Evolutionary conservation across 2,113 vertebrate genomes (phyloP), one percentile per base, ranked within the genome.

Genomic region (Syrrhaptes paradoxus): DNA sequence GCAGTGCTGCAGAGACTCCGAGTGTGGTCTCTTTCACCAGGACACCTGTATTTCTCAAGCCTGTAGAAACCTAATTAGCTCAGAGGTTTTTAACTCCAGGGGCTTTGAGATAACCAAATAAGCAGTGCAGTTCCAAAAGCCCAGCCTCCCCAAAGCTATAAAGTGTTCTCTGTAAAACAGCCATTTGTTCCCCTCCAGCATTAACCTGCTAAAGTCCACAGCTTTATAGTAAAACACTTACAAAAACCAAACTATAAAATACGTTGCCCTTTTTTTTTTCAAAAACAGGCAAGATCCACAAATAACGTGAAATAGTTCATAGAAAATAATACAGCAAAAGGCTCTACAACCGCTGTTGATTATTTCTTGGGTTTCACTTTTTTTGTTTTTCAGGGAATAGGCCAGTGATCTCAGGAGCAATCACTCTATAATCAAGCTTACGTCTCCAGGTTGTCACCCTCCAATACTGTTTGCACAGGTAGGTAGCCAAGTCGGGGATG

Each of bases 401-500:
- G 25, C 8, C 14, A 61, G 6, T 18, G 57, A 52, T 5, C 25
- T 29, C 46, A 68, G 45, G 2, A 86, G 21, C 18, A 87, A 41
- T 31, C 58, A 38, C 13, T 68, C 58, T 57, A 38, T 26, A 83
- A 72, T 20, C 26, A 91, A 90, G 98, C 99, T 99, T 97, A 99
- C 99, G 98, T 99, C 90, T 99, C 99, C 96, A 99, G 97, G 98
- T 99, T 99, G 98, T 99, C 99, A 31, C 99, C 99, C 97, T 99
- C 99, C 45, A 99, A 97, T 21, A 99, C 99, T 1, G 99, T 99
- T 97, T 99, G 99, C n/a, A 99, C 99, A 3, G 99, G 99, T 22
- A 99, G 96, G 97, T 99, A 99, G 84, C 99, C 99, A 62, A 99
- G 98, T 9, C 99, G 98, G 9, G 99, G 99, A 87, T 99, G 99